Evolutionary conservation across 2,797 vertebrate genomes (phyloP).

Genomic region (Enoplosus armatus): DNA sequence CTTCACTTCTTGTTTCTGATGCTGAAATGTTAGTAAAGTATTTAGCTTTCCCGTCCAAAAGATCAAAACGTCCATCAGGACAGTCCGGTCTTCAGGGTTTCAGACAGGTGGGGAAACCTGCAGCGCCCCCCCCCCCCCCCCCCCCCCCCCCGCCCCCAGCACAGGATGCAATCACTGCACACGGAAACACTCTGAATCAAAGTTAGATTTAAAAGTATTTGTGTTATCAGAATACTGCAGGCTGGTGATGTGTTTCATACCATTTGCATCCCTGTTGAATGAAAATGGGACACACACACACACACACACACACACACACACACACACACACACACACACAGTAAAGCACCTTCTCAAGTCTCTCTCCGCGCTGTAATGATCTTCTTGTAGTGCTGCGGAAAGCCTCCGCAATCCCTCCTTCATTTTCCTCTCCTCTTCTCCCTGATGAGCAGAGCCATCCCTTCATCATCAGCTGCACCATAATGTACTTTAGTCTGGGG

Average conservation of each 20-base stretch:
- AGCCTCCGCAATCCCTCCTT: conserved; percentile 59
- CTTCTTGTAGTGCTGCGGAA: conserved; percentile 32
- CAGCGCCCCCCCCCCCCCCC: too few relatives aligned
- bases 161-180: conserved; percentile 37
- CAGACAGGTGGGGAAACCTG: conserved; percentile 29
- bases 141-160: too few relatives aligned
- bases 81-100: too few relatives aligned
- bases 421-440: conserved; percentile 55
- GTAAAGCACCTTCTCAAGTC: conserved; percentile 34
- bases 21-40: too few relatives aligned
- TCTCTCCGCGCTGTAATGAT: conserved; percentile 57
- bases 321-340: conserved; percentile 3
- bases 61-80: too few relatives aligned
- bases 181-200: neutral
- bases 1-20: too few relatives aligned
- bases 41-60: too few relatives aligned
- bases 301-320: conserved; percentile 11
- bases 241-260: conserved; percentile 28
- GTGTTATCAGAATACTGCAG: conserved; percentile 44
- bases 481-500: conserved; percentile 66
- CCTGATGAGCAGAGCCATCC: conserved; percentile 67
- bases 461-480: conserved; percentile 60
- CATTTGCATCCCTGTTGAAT: conserved; percentile 43
- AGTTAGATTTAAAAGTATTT: conserved; percentile 39
- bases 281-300: conserved; percentile 37